Conservation (phyloP, 37 sponge, comb jelly and placozoan genomes). For the Axinella damicornis region DNA sequence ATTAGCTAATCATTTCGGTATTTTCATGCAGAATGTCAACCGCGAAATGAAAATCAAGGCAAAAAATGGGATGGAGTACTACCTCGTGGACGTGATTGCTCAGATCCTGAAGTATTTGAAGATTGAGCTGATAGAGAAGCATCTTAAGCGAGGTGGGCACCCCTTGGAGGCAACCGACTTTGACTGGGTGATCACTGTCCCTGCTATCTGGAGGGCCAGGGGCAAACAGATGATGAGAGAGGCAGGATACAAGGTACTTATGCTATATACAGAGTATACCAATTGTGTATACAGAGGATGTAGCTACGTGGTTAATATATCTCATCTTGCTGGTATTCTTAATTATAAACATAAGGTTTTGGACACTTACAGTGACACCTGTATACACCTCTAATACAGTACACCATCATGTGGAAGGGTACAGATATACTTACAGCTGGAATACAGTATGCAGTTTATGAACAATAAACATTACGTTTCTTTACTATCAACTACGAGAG, state of each 20-base stretch:
- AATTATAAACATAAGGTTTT: too few species aligned
- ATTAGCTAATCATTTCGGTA: background rate
- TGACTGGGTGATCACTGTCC: conserved; percentile 26
- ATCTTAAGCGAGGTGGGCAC: background rate
- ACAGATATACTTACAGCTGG: too few species aligned
- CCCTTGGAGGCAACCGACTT: conserved; percentile 9
- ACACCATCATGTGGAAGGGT: too few species aligned
- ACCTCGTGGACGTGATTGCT: conserved; percentile 23
- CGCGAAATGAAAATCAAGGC: background rate
- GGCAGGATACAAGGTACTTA: background rate
- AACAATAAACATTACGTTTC: too few species aligned
- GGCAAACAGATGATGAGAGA: conserved; percentile 22
- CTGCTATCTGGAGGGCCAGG: conserved; percentile 2
- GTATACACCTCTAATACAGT: too few species aligned
- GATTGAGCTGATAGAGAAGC: background rate
- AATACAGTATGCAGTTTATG: too few species aligned
- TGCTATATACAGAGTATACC: too few species aligned
- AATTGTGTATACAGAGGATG: too few species aligned
- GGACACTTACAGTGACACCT: too few species aligned
- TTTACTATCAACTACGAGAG: too few species aligned
- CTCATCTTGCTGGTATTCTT: too few species aligned
- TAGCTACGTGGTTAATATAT: too few species aligned
- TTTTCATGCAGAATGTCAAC: background rate
- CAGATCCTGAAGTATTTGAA: conserved; percentile 6
- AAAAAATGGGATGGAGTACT: conserved; percentile 8